Percentiles rank a stretch among this genome's conserved stretches.
phyloP scores from a whole-genome alignment of 2,888 invertebrate species.

The Metallyticus violacea region DNA sequence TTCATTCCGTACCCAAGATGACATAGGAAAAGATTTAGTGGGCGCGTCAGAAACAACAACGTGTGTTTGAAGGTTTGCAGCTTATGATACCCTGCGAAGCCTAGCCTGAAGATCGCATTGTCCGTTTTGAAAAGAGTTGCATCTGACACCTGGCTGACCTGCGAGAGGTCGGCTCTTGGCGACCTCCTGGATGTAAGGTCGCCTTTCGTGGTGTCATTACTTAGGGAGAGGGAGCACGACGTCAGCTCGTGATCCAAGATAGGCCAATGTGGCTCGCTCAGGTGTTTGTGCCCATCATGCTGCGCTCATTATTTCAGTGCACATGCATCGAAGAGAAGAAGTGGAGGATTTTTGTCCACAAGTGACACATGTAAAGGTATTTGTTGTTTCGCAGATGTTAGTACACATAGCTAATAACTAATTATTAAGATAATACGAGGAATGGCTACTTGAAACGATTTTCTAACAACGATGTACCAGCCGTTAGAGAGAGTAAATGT shows the following conservation, averaged over 20 bases:
- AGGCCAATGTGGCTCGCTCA: neutral
- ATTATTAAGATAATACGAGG: too few relatives aligned
- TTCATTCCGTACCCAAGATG: too few relatives aligned
- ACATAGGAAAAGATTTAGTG: too few relatives aligned
- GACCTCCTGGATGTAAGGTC: neutral
- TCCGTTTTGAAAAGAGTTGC: neutral
- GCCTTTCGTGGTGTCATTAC: neutral
- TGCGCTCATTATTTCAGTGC: neutral
- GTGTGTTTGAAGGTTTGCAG: neutral
- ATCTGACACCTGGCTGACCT: neutral
- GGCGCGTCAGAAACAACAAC: too few relatives aligned
- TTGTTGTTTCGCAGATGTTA: neutral
- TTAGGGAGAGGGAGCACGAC: neutral
- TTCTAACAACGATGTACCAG: too few relatives aligned
- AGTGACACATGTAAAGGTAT: neutral
- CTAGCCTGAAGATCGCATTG: neutral
- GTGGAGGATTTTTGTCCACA: neutral
- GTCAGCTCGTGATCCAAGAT: neutral
- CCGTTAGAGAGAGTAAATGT: too few relatives aligned
- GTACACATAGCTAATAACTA: neutral
- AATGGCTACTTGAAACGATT: too few relatives aligned
- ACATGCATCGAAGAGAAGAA: neutral
- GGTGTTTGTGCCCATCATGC: neutral
- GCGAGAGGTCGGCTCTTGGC: too few relatives aligned
- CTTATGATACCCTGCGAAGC: neutral